Percentiles rank a stretch among this genome's conserved stretches.
Conservation (phyloP, 2,888 invertebrate genomes). For the Lapara coniferarum region DNA sequence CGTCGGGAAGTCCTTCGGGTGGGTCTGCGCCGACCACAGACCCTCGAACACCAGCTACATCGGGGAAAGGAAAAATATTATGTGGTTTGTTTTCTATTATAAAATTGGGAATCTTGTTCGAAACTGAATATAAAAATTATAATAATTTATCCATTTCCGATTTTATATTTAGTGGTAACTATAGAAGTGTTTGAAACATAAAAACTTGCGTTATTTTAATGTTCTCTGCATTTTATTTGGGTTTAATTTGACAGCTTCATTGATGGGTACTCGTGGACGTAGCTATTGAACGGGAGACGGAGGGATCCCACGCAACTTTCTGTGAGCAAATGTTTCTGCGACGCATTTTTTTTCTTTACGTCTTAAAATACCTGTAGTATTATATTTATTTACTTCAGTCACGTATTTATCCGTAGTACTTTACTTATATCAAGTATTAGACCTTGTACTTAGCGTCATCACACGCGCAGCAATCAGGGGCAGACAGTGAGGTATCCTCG, state of each 20-base stretch:
- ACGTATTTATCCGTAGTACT: no score
- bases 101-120: background rate
- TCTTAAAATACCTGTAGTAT: background rate
- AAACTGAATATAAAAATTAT: background rate
- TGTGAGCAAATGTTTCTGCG: background rate
- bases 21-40: constrained; percentile 97
- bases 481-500: constrained; percentile 86
- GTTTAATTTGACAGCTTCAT: no score
- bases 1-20: constrained; percentile 97
- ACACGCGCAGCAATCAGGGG: constrained; percentile 93
- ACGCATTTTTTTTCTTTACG: background rate
- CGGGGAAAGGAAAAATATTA: background rate
- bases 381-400: no score
- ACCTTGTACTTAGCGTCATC: constrained; percentile 98
- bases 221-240: no score
- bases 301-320: no score
- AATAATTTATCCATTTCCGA: no score
- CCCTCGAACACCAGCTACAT: constrained; percentile 93
- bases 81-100: background rate
- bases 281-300: no score
- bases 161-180: no score
- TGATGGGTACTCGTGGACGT: no score
- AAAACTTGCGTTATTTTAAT: no score
- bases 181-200: no score
- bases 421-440: no score